Percentiles rank a stretch among this genome's conserved stretches.
These are phyloP conservation scores for Drosophila bipectinata DNA, from an alignment of 1,140 invertebrate genomes.

Conservation along the genomic window DNA sequence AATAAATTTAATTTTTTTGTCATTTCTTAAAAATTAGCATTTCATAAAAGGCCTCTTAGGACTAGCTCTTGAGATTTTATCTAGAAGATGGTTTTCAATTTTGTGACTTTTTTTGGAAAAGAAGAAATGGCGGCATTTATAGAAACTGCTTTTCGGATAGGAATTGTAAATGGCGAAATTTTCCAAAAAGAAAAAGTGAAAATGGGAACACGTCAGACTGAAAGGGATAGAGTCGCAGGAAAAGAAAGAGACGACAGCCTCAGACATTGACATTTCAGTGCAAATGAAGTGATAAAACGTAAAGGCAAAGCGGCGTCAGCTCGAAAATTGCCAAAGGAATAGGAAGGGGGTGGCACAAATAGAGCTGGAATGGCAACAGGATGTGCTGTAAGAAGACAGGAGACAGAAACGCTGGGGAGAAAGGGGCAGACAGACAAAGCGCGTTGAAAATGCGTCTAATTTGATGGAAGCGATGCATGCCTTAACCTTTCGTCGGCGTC, in stretches of 20 bases:
- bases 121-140: neutral
- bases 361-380: slow-evolving; percentile 14
- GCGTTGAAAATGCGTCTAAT: slow-evolving; percentile 64
- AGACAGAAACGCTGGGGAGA: neutral
- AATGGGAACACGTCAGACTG: slow-evolving; percentile 16
- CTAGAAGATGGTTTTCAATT: neutral
- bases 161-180: neutral
- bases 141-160: neutral
- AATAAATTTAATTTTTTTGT: neutral
- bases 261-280: slow-evolving; percentile 74
- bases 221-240: slow-evolving; percentile 7
- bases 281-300: slow-evolving; percentile 77
- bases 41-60: neutral
- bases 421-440: slow-evolving; percentile 35
- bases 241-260: slow-evolving; percentile 16
- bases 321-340: slow-evolving; percentile 52
- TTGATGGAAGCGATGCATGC: slow-evolving; percentile 61
- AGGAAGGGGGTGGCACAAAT: neutral
- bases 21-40: neutral
- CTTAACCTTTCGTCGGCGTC: slow-evolving; percentile 35
- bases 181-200: slow-evolving; percentile 3
- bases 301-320: slow-evolving; percentile 58
- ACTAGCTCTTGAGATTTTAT: neutral
- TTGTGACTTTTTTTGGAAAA: neutral
- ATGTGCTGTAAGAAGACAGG: slow-evolving; percentile 13